phyloP scores from a whole-genome alignment of 2,113 vertebrate genomes.

The Rhynchomys soricoides region DNA sequence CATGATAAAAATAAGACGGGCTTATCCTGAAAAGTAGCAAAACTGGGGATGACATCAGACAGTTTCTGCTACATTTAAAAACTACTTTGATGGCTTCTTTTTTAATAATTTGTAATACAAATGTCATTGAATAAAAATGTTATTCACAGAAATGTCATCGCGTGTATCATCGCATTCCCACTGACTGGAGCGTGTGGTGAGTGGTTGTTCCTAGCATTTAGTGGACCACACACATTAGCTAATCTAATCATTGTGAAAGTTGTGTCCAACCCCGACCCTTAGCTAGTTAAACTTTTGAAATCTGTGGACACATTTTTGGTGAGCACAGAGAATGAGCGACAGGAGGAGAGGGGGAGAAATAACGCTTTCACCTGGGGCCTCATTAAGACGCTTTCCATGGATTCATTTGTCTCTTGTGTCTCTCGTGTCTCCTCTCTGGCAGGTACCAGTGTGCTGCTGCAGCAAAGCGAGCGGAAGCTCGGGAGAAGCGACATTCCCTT shows the following conservation, averaged over 20 bases:
- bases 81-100: not conserved
- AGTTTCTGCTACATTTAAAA: not conserved
- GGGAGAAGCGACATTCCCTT: conserved; percentile 81
- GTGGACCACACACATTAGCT: not conserved
- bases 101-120: not conserved
- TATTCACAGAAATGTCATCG: not conserved
- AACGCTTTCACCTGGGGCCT: not conserved
- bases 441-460: conserved; percentile 85
- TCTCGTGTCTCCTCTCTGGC: not conserved
- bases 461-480: conserved; percentile 49
- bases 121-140: not conserved
- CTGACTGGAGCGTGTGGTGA: not conserved
- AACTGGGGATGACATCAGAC: not conserved
- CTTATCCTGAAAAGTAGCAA: not conserved
- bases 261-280: not conserved
- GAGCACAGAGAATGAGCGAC: not conserved
- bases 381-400: not conserved
- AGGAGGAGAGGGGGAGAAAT: not conserved
- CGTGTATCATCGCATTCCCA: not conserved
- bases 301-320: not conserved
- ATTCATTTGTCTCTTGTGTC: not conserved
- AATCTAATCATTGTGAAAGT: not conserved
- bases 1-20: not conserved
- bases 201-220: too few species aligned
- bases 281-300: not conserved